Evolutionary conservation across 2,888 invertebrate species (phyloP).

Genomic region (Sphaerophoria taeniata): DNA sequence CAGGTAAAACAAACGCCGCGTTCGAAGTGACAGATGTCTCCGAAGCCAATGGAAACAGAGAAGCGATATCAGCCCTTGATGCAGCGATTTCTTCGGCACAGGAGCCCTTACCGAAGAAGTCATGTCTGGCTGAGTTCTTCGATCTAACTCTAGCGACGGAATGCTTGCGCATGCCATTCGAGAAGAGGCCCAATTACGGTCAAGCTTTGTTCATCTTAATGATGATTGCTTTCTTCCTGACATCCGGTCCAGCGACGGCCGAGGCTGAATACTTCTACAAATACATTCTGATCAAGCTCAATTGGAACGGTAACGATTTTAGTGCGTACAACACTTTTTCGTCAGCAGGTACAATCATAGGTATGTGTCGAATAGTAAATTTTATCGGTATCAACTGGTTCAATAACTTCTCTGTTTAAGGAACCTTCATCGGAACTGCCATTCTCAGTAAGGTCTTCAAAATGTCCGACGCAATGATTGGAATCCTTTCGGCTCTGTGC

Average conservation of each 20-base stretch:
- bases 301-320: constrained; percentile 81
- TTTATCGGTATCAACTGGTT: too few species aligned
- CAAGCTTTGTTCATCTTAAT: constrained; percentile 79
- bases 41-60: constrained; percentile 75
- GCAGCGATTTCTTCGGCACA: constrained; percentile 69
- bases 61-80: constrained; percentile 79
- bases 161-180: constrained; percentile 79
- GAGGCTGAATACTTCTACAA: constrained; percentile 82
- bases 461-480: constrained; percentile 80
- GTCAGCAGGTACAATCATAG: constrained; percentile 79
- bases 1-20: constrained; percentile 78
- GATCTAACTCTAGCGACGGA: constrained; percentile 81
- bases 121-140: constrained; percentile 79
- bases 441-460: constrained; percentile 81
- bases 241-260: constrained; percentile 79
- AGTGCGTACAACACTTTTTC: constrained; percentile 80
- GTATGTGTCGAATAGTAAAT: constrained; percentile 60
- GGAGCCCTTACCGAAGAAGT: constrained; percentile 72
- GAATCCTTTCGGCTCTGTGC: constrained; percentile 79
- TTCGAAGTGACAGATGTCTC: constrained; percentile 77
- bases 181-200: constrained; percentile 79
- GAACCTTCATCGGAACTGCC: constrained; percentile 82
- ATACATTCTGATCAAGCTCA: constrained; percentile 80
- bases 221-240: constrained; percentile 79
- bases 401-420: constrained; percentile 55